Evolutionary conservation across 2,113 vertebrate species (phyloP), one percentile per base, ranked within the genome.

Genomic region (Archilochus colubris): DNA sequence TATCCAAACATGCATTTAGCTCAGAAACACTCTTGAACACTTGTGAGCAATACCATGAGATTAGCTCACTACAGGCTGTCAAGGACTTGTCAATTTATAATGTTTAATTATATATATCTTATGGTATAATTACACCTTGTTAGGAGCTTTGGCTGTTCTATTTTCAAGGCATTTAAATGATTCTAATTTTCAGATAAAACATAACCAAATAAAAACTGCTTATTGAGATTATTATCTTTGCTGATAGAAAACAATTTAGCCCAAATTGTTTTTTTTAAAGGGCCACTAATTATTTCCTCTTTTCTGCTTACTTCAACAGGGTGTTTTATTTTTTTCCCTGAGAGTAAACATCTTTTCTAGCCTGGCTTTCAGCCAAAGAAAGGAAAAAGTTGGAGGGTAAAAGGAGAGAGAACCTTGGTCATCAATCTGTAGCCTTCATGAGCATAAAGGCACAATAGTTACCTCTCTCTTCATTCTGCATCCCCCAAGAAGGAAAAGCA

Each of bases 81-180:
- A 79, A 81, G 76, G 67, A 43, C 55, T 73, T 80, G 67, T 83
- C 77, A 55, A 22, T 86, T 86, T 51, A 58, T 43, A 78, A 73
- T 54, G 55, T 87, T 80, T 77, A 95, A 95, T 83, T 94, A 90
- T 59, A 92, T 82, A 78, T 84, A 79, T 87, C 53, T 83, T 77
- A 33, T 38, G 75, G 68, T 91, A 74, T 89, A 96, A 96, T 94
- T 92, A 80, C 38, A 95, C 44, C 61, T 80, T 1, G 0, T 82
- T 76, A 74, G 64, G 61, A 77, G 38, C 74, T 93, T 80, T 76
- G 59, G 53, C 88, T 83, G 30, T 89, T 89, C 70, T 53, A 33
- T 83, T 87, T 62, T 90, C 59, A 80, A 86, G 63, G 53, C 58
- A 59, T 82, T 59, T 58, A 76, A 86, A 31, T 40, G 54, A 93